Evolutionary conservation across 2,888 invertebrate genomes (phyloP).

Genomic region (Tyria jacobaeae): DNA sequence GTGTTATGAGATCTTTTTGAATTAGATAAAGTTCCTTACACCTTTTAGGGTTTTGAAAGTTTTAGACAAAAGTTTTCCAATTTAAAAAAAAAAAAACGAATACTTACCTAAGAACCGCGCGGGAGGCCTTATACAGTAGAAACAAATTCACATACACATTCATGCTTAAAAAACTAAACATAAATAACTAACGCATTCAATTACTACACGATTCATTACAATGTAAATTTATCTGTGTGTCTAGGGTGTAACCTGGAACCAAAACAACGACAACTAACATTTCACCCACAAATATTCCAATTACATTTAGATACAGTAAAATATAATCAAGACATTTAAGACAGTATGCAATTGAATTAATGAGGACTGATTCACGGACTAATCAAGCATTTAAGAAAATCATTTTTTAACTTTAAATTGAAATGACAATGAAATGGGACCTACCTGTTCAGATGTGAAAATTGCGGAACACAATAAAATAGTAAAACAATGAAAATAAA

Average conservation of each 20-base stretch:
- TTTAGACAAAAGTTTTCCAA: conserved; percentile 17
- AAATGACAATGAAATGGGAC: conserved; percentile 74
- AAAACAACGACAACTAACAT: conserved; percentile 83
- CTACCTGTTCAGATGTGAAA: conserved; percentile 66
- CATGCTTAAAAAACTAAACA: conserved; percentile 79
- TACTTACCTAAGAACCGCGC: conserved; percentile 51
- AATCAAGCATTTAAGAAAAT: conserved; percentile 75
- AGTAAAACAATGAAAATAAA: conserved; percentile 70
- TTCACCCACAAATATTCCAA: conserved; percentile 77
- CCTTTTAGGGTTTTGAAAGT: conserved; percentile 16
- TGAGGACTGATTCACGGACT: conserved; percentile 64
- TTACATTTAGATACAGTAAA: conserved; percentile 72
- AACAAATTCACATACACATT: conserved; percentile 67
- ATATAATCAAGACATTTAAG: conserved; percentile 77
- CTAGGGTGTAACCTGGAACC: conserved; percentile 85
- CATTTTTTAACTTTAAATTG: conserved; percentile 64
- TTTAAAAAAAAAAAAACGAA: conserved; percentile 18
- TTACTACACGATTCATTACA: conserved; percentile 64
- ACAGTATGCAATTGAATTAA: conserved; percentile 73
- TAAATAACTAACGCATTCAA: conserved; percentile 74
- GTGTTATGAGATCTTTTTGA: conserved; percentile 35
- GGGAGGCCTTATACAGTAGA: conserved; percentile 35
- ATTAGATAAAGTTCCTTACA: conserved; percentile 18
- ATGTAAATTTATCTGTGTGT: conserved; percentile 86
- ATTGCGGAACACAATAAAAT: conserved; percentile 61